Evolutionary conservation across 2,888 invertebrate genomes (phyloP).

Genomic region (Rhorus exstirpatorius): DNA sequence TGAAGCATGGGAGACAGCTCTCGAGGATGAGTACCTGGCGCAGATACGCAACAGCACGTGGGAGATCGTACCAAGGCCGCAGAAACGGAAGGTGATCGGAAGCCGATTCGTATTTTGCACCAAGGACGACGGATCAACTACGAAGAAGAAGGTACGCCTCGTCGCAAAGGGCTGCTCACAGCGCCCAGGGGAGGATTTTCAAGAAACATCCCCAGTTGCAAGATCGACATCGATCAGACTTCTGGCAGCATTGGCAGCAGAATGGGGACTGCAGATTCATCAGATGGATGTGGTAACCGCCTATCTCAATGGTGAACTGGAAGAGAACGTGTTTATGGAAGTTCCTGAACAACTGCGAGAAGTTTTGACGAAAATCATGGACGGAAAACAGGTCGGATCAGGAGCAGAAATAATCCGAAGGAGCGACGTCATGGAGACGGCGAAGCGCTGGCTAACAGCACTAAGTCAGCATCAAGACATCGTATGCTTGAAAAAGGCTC

Average conservation of each 20-base stretch:
- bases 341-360: constrained; percentile 56
- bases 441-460: constrained; percentile 37
- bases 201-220: constrained; percentile 40
- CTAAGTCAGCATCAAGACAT: constrained; percentile 21
- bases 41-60: constrained; percentile 60
- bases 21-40: constrained; percentile 53
- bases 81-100: constrained; percentile 51
- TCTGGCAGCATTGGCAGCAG: constrained; percentile 45
- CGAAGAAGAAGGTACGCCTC: not conserved
- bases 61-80: constrained; percentile 58
- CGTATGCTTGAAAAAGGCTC: constrained; percentile 54
- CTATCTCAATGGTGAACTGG: constrained; percentile 59
- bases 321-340: constrained; percentile 67
- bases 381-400: constrained; percentile 17
- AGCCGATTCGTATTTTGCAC: constrained; percentile 59
- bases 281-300: constrained; percentile 69
- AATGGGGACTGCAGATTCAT: constrained; percentile 43
- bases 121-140: constrained; percentile 14
- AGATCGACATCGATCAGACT: constrained; percentile 53
- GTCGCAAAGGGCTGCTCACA: constrained; percentile 27
- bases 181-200: constrained; percentile 20
- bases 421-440: constrained; percentile 17
- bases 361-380: constrained; percentile 3
- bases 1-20: constrained; percentile 45
- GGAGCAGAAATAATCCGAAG: constrained; percentile 1